Evolutionary conservation across 2,888 invertebrate species (phyloP), one percentile per base, ranked within the genome.

Genomic region (Pedicia rivosa): DNA sequence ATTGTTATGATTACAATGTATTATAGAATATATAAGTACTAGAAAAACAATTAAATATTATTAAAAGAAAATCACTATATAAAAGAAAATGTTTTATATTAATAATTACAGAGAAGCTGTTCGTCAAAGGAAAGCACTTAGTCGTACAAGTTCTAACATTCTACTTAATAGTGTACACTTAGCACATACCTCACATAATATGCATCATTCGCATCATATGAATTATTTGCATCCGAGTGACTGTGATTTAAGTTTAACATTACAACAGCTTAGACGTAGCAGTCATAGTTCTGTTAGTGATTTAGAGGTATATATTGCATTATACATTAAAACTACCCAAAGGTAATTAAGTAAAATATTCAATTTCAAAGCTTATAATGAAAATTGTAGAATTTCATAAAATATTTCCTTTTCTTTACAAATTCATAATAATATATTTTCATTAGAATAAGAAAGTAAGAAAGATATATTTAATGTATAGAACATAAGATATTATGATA

Each of bases 1-100:
- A 58, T 87, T 38, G 86, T 90, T 20, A 90, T 90, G 90, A 75
- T 90, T 50, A 80, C 81, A 31, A 90, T 88, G 80, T 90, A 90
- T 63, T 84, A 74, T 63, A 69, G 78, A 51, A 87, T 87, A 54
- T 78, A 76, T 55, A 67, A 58, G 61, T 62, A 48, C 52, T 22
- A 27, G 7, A 27, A 27, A 12, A 27, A 12, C 10, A 27, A 27
- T n/a, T n/a, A n/a, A n/a, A n/a, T n/a, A n/a, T n/a, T n/a, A n/a
- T n/a, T n/a, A n/a, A n/a, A n/a, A n/a, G n/a, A n/a, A n/a, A n/a
- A n/a, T n/a, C n/a, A n/a, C n/a, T n/a, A n/a, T n/a, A n/a, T n/a
- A n/a, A n/a, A n/a, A n/a, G n/a, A n/a, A n/a, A n/a, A n/a, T n/a
- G n/a, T 17, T 12, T 15, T 2, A 16, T 6, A 15, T 15, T 20